Evolutionary conservation across 2,888 invertebrate genomes (phyloP).

Genomic region (Helobdella robusta): DNA sequence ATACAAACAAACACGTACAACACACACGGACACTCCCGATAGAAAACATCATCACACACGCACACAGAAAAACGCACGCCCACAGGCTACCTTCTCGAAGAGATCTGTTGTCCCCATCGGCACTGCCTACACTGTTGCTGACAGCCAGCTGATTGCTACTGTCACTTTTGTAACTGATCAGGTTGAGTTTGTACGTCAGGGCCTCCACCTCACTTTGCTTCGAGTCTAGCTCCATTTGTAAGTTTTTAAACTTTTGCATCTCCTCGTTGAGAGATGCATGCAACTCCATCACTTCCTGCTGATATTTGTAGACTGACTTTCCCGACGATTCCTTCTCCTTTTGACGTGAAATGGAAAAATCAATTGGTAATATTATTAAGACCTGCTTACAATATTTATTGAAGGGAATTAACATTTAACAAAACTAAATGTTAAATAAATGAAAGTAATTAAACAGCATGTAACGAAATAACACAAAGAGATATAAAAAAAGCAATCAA

Average conservation of each 20-base stretch:
- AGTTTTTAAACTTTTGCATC: slow-evolving; percentile 55
- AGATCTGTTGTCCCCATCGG: slow-evolving; percentile 12
- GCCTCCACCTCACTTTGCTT: slow-evolving; percentile 93
- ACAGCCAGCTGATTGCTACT: too few relatives aligned
- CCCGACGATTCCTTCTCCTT: slow-evolving; percentile 85
- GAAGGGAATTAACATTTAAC: background rate
- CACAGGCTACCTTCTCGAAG: too few relatives aligned
- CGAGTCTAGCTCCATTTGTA: slow-evolving; percentile 91
- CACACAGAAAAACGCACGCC: background rate
- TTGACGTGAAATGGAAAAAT: background rate
- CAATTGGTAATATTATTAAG: background rate
- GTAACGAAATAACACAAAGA: background rate
- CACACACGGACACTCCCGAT: background rate
- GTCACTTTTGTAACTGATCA: too few relatives aligned
- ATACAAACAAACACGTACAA: too few relatives aligned
- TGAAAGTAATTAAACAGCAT: background rate
- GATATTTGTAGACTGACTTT: slow-evolving; percentile 71
- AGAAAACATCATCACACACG: background rate
- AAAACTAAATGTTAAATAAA: background rate
- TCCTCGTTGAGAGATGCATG: slow-evolving; percentile 67
- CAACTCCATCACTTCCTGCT: slow-evolving; percentile 74
- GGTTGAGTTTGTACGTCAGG: slow-evolving; percentile 67
- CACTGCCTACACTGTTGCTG: slow-evolving; percentile 64
- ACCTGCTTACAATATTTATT: background rate
- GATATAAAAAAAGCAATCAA: background rate